Base-by-base conservation (phyloP, 2,888 invertebrate genomes). In the Heliconius charithonia region DNA sequence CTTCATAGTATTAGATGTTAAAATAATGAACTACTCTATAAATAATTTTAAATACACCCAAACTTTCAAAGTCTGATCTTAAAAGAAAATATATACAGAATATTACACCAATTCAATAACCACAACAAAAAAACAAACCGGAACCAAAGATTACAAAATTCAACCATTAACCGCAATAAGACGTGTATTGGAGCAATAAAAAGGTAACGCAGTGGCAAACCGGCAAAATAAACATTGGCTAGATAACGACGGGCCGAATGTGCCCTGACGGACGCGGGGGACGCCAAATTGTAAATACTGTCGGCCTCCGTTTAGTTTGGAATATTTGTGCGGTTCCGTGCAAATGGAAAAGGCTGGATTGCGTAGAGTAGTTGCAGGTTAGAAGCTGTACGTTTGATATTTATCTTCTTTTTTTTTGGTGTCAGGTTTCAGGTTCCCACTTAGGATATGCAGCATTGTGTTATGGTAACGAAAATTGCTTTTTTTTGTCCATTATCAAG, bases 261-360 rank as follows among this genome's bases (percentile, higher is more conserved):
- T 88, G 87, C 87, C 89, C 91, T 90, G 92, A 91, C 92, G 92
- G 92, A 90, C 91, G 87, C 87, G 88, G 83, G 83, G 87, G 88
- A 84, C 87, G 88, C 88, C 84, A 90, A 91, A 93, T 92, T 93
- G 94, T 93, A 93, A 95, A 94, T 93, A 94, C 91, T 92, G 90
- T 87, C 87, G 86, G 88, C 89, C 87, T 90, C 89, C 91, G 92
- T 94, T 95, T 94, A 95, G 93, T 92, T 93, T 90, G 92, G 93
- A 93, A 93, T 94, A 94, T 94, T 94, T 93, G 93, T 92, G 93
- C 89, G 93, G 91, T 90, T 88, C 87, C 90, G 91, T 93, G 92
- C 87, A 94, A 94, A 94, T 93, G 93, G 94, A 93, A 94, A 94
- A 94, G 93, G 89, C 87, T 86, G 84, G 82, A 65, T 74, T 41